Evolutionary conservation across 2,113 vertebrate species (phyloP).

Genomic region (Podiceps cristatus): DNA sequence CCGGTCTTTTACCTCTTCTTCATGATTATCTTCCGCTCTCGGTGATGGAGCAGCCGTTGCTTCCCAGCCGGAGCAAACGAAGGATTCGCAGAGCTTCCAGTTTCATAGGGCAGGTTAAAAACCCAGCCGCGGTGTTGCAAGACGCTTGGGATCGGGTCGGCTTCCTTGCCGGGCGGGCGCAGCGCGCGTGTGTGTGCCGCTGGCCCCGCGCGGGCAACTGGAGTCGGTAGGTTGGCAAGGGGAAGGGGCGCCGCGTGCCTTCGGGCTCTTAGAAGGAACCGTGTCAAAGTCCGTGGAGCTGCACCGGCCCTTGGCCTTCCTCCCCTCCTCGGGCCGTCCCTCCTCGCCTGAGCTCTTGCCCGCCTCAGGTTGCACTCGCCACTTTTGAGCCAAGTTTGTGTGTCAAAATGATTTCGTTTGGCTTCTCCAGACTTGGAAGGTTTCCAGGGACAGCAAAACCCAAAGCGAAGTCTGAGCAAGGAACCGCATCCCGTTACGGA

Average conservation of each 20-base stretch:
- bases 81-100: background rate
- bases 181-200: background rate
- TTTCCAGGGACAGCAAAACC: slow-evolving; percentile 25
- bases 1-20: background rate
- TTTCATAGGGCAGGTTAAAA: background rate
- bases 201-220: background rate
- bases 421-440: background rate
- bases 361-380: slow-evolving; percentile 42
- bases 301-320: background rate
- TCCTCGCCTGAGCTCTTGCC: background rate
- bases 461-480: background rate
- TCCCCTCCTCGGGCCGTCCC: background rate
- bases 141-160: background rate
- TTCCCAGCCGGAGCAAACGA: background rate
- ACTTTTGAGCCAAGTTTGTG: slow-evolving; percentile 22
- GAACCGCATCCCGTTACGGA: fast-evolving
- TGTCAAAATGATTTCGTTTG: background rate
- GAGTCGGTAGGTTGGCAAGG: fast-evolving
- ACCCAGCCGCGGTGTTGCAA: fast-evolving
- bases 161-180: fast-evolving
- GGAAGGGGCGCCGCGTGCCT: fast-evolving
- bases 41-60: fast-evolving
- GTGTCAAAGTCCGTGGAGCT: fast-evolving
- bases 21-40: background rate
- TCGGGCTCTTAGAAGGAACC: background rate